Base-by-base conservation (phyloP, 2,888 invertebrate species). In the Orthosia gothica region DNA sequence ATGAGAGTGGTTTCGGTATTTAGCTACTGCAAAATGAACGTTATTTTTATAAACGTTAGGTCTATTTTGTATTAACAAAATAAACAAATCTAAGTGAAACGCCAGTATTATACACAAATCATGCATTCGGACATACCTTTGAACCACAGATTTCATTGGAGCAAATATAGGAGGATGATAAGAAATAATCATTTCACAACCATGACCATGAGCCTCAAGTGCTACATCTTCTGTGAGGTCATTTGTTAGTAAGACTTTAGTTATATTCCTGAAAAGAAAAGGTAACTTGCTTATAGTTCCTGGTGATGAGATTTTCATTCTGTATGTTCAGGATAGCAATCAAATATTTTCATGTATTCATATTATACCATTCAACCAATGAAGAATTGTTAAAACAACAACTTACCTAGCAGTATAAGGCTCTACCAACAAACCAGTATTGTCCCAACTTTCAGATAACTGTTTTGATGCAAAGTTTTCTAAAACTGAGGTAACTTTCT, bases 161-260 rank as follows among this genome's bases (percentile, higher is more conserved):
- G 97, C 96, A 94, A 99, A 99, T 91, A 99, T 98, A 23, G 99
- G 99, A n/a, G 99, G 99, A 96, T 99, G 99, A 93, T 99, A 99
- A 0, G 99, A 98, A 73, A 99, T 97, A 73, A 99, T 99, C 94
- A 99, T 95, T 92, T 99, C 98, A 68, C 97, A 97, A 20, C 97
- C 97, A 68, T 97, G 92, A 2, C 95, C 93, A 5, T 98, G 91
- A 1, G 99, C 99, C 95, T 99, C 99, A 32, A 98, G 93, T 89
- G 99, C 97, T 0, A 99, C 99, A 81, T 97, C 97, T 93, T 99
- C 98, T 0, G 99, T 99, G 54, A 99, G 96, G 93, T 99, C 99
- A 94, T 99, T 99, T 3, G 99, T 99, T 54, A 99, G 94, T 72
- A 99, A 91, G 69, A 99, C 97, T 75, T 97, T 97, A 9, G 94